Evolutionary conservation across 2,888 invertebrate genomes (phyloP), one percentile per base, ranked within the genome.

Genomic region (Junonia oenone): DNA sequence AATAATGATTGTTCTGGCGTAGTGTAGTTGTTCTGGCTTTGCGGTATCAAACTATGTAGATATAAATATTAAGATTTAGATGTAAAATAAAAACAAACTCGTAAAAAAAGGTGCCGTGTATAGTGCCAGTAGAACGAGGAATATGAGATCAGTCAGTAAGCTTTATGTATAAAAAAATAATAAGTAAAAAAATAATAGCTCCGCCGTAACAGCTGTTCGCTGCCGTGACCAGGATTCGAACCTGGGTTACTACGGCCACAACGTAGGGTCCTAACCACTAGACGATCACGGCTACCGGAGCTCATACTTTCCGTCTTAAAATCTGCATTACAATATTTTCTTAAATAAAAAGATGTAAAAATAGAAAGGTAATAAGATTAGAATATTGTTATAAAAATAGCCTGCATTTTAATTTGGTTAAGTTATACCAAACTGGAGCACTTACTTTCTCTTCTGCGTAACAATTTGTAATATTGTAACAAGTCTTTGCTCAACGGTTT

Each of bases 211-310:
- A 77, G 76, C 74, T 58, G 22, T 64, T 56, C 71, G 78, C 78
- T 81, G 80, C 92, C 92, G 92, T 92, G 92, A 92, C 93, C 92
- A 92, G 93, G 93, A 93, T 92, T 93, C 93, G 93, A 93, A 93
- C 93, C 93, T 93, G 93, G 93, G 93, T 93, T 93, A 92, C 92
- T 92, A 92, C 93, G 68, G 93, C 93, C 93, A 93, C 93, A 93
- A 93, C 93, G 93, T 92, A 92, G 92, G 92, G 93, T 93, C 92
- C 93, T 93, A 93, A 93, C 93, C 93, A 93, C 93, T 93, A 93
- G 92, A 93, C 93, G 92, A 93, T 93, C 92, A 92, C 69, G 68
- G 68, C 69, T 69, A 37, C 60, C 62, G 68, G 67, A 67, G 66
- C 61, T 43, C 43, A 49, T 59, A 33, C 8, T 1, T 13, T 13